A percentile compares a stretch with the other conserved stretches of the same genome.
phyloP scores from a whole-genome alignment of 2,797 vertebrate species.

The Silurus lanzhouensis region DNA sequence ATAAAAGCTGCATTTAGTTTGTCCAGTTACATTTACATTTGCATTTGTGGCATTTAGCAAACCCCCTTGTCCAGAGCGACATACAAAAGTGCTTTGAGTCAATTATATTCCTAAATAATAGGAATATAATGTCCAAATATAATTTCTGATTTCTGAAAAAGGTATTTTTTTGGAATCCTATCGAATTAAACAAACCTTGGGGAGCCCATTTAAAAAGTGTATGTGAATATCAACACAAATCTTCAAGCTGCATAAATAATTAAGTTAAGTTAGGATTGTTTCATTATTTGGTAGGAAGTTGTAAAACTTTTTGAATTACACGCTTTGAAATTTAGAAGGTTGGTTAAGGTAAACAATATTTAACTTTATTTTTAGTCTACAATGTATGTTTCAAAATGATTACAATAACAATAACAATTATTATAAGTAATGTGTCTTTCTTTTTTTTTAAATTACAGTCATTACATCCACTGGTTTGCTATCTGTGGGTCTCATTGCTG shows the following conservation, averaged over 20 bases:
- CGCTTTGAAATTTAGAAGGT: background rate
- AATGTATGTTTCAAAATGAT: too few relatives aligned
- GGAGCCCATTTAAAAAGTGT: background rate
- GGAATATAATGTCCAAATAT: too few relatives aligned
- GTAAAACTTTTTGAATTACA: too few relatives aligned
- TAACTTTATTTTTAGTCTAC: too few relatives aligned
- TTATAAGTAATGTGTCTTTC: background rate
- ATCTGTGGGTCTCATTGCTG: slow-evolving; percentile 3
- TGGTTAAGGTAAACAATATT: background rate
- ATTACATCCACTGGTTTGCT: background rate
- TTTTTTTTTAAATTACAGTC: background rate
- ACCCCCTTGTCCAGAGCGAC: too few relatives aligned
- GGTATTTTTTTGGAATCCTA: background rate
- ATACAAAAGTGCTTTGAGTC: too few relatives aligned
- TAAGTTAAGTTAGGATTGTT: too few relatives aligned
- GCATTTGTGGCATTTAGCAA: too few relatives aligned
- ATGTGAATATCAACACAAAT: background rate
- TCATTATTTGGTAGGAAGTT: too few relatives aligned
- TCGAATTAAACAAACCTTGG: background rate
- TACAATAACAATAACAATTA: background rate
- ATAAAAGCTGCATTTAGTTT: background rate
- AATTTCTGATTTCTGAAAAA: background rate
- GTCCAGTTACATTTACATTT: background rate
- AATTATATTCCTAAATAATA: too few relatives aligned
- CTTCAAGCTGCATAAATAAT: background rate